Evolutionary conservation across 2,797 vertebrate species (phyloP), one percentile per base, ranked within the genome.

Genomic region (Emys orbicularis): DNA sequence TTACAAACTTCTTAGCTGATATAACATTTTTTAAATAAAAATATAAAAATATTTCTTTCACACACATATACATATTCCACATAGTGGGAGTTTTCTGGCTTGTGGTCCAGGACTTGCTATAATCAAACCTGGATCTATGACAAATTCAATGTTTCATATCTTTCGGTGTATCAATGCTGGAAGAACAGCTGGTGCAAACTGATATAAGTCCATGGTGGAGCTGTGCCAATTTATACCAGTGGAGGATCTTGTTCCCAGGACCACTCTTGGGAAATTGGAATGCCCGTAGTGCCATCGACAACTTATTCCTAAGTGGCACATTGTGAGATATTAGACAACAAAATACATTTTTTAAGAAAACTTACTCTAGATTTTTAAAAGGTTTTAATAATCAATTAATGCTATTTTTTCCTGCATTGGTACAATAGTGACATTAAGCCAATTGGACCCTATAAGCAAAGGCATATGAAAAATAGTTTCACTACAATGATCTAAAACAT

Each of bases 21-120:
- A 89, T 88, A n/a, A 4, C 27, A 90, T 52, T 81, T 79, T 90
- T 54, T 11, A 77, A 47, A 95, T 47, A 83, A 90, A 93, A 88
- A 5, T 41, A 25, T 0, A 61, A 5, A 61, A 61, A 13, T 1
- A 52, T 79, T 79, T 83, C 27, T 92, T 27, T 79, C 37, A 65
- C 5, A 31, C 6, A 15, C 31, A 34, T 16, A 84, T 86, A 86
- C n/a, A 76, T 31, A 19, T 6, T 59, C 19, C 54, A 56, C 5
- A 13, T 90, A 25, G n/a, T 31, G 89, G 81, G 25, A 80, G 68
- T 31, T 49, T 2, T 15, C 61, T 65, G 31, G 34, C 34, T 31
- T 15, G 31, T 31, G 34, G 61, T 18, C 29, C 27, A 65, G 23
- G 31, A n/a, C 13, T 65, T 85, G 44, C 68, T 81, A 8, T 19